phyloP scores from a whole-genome alignment of 2,888 invertebrate genomes.

The Molorchus minor region DNA sequence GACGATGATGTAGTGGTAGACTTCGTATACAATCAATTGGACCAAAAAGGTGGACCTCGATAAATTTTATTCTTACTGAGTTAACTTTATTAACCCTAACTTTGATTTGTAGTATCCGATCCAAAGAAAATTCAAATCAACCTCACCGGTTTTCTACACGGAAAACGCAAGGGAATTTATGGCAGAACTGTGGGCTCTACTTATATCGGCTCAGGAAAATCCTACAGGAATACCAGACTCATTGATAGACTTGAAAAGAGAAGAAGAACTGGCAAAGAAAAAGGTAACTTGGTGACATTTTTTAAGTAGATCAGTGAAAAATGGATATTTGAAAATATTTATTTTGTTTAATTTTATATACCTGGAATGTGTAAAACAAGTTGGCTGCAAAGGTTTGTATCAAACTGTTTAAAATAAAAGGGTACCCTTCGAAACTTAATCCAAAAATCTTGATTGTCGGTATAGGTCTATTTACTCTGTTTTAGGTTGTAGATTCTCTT shows the following conservation, averaged over 20 bases:
- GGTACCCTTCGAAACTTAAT: no score
- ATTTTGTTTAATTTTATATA: no score
- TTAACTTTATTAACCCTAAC: not conserved
- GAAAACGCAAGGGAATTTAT: slow-evolving; percentile 98
- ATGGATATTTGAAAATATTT: slow-evolving; percentile 5
- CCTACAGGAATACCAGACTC: slow-evolving; percentile 95
- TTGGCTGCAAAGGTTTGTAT: no score
- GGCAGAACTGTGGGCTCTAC: slow-evolving; percentile 95
- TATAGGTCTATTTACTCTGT: no score
- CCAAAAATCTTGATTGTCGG: no score
- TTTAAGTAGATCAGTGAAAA: not conserved
- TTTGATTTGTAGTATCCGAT: slow-evolving; percentile 84
- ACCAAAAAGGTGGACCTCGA: slow-evolving; percentile 90
- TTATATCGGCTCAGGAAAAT: slow-evolving; percentile 95
- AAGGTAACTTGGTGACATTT: slow-evolving; percentile 68
- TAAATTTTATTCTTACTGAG: slow-evolving; percentile 1
- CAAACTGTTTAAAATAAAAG: no score
- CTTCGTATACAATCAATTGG: slow-evolving; percentile 98
- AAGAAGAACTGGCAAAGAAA: slow-evolving; percentile 91
- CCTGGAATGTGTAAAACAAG: no score
- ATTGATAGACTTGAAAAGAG: slow-evolving; percentile 95
- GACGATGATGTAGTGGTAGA: slow-evolving; percentile 99
- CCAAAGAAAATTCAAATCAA: slow-evolving; percentile 99
- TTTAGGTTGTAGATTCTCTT: no score
- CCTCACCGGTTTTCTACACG: slow-evolving; percentile 98